These are phyloP conservation scores for Drosophila histrio DNA, from an alignment of 2,888 invertebrate species.

Conservation along the genomic window DNA sequence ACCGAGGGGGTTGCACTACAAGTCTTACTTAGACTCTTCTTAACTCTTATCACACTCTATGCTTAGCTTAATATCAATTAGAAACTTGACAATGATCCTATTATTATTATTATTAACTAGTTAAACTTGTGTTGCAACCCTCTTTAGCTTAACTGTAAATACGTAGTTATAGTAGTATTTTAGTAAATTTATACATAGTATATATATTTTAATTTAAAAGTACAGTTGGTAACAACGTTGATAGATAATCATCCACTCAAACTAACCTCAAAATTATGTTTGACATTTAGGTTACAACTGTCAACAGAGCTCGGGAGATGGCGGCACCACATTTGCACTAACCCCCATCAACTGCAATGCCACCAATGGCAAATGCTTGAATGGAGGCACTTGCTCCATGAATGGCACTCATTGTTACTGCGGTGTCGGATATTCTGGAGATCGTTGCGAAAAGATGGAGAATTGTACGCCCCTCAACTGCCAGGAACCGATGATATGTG, in stretches of 20 bases:
- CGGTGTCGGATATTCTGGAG: constrained; percentile 81
- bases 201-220: constrained; percentile 1
- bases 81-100: background rate
- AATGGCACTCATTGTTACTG: constrained; percentile 84
- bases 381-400: constrained; percentile 83
- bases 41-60: background rate
- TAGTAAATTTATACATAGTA: constrained; percentile 1
- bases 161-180: constrained; percentile 24
- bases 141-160: constrained; percentile 57
- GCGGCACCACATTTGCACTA: constrained; percentile 51
- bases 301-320: constrained; percentile 73
- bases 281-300: constrained; percentile 82
- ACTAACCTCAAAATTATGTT: constrained; percentile 8
- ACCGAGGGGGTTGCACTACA: constrained; percentile 50
- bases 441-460: constrained; percentile 82
- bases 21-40: constrained; percentile 5
- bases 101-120: too few relatives aligned
- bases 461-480: constrained; percentile 81
- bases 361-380: constrained; percentile 82
- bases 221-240: constrained; percentile 10
- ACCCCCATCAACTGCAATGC: constrained; percentile 73
- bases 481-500: constrained; percentile 83
- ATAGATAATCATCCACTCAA: background rate
- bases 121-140: constrained; percentile 65
- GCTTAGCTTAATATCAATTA: constrained; percentile 2